phyloP scores from a whole-genome alignment of 1,140 invertebrate species.

The Temnothorax curvispinosus region DNA sequence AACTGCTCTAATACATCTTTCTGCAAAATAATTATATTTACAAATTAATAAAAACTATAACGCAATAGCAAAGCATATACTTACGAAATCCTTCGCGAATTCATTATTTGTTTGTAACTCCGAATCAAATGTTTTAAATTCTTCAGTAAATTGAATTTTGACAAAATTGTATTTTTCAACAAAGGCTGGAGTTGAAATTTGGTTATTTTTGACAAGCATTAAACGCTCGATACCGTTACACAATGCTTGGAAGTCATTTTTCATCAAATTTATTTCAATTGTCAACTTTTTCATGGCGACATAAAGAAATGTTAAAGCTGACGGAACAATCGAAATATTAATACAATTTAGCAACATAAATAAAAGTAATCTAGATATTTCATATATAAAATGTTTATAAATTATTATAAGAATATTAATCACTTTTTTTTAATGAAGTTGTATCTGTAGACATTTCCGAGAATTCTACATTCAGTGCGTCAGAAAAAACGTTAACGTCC shows the following conservation, averaged over 20 bases:
- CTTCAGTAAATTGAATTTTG: not conserved
- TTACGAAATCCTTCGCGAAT: not conserved
- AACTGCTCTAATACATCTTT: not conserved
- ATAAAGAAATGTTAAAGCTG: not conserved
- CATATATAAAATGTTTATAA: no score
- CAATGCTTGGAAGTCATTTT: not conserved
- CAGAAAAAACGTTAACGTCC: not conserved
- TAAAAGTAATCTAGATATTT: no score
- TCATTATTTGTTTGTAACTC: not conserved
- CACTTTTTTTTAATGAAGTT: constrained; percentile 1
- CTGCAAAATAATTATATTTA: not conserved
- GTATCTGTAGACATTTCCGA: not conserved
- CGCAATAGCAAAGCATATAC: not conserved
- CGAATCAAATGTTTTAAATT: not conserved
- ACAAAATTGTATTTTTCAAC: not conserved
- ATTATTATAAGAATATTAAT: not conserved
- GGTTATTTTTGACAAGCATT: not conserved
- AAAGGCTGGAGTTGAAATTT: not conserved
- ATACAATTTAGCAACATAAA: not conserved
- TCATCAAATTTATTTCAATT: not conserved
- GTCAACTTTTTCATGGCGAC: not conserved
- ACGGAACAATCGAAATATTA: not conserved
- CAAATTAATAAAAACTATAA: not conserved
- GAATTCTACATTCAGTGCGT: not conserved
- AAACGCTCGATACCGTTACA: not conserved